Evolutionary conservation across 92 coral and sea anemone species (phyloP).

Genomic region (Zoanthus sansibaricus): DNA sequence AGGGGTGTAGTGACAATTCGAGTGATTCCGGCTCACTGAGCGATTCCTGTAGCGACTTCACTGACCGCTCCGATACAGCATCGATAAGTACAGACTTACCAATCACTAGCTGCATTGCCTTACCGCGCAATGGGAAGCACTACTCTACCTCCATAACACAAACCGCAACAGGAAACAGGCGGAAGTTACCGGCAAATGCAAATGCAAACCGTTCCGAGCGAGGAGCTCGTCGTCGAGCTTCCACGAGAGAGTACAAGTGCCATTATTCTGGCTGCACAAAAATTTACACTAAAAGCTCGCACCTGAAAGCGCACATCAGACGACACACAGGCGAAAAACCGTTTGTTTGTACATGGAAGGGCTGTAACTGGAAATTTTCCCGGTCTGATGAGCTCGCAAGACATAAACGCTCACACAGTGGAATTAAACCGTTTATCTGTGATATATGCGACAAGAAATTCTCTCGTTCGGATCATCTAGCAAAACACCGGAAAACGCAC

Average conservation of each 20-base stretch:
- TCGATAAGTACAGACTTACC: neutral
- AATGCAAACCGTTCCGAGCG: slow-evolving; percentile 71
- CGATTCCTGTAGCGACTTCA: slow-evolving; percentile 67
- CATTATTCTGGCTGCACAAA: slow-evolving; percentile 81
- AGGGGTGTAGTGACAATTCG: slow-evolving; percentile 61
- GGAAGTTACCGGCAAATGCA: slow-evolving; percentile 34
- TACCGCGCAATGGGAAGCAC: slow-evolving; percentile 20
- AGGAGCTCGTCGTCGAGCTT: slow-evolving; percentile 72
- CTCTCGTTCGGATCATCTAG: slow-evolving; percentile 89
- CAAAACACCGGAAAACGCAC: slow-evolving; percentile 91
- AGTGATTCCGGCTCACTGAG: slow-evolving; percentile 54
- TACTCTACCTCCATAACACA: slow-evolving; percentile 28
- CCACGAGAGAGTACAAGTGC: slow-evolving; percentile 93
- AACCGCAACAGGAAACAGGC: slow-evolving; percentile 22
- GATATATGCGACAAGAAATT: slow-evolving; percentile 92
- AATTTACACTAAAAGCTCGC: slow-evolving; percentile 91
- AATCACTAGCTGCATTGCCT: slow-evolving; percentile 13
- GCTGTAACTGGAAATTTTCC: slow-evolving; percentile 90
- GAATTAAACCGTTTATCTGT: slow-evolving; percentile 87
- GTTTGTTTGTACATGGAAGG: slow-evolving; percentile 92
- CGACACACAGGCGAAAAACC: slow-evolving; percentile 94
- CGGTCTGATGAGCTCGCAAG: slow-evolving; percentile 92
- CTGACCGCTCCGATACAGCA: slow-evolving; percentile 38
- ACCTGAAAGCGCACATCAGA: slow-evolving; percentile 86
- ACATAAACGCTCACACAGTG: slow-evolving; percentile 93